Evolutionary conservation across 2,888 invertebrate species (phyloP), one percentile per base, ranked within the genome.

Genomic region (Poecilus cupreus): DNA sequence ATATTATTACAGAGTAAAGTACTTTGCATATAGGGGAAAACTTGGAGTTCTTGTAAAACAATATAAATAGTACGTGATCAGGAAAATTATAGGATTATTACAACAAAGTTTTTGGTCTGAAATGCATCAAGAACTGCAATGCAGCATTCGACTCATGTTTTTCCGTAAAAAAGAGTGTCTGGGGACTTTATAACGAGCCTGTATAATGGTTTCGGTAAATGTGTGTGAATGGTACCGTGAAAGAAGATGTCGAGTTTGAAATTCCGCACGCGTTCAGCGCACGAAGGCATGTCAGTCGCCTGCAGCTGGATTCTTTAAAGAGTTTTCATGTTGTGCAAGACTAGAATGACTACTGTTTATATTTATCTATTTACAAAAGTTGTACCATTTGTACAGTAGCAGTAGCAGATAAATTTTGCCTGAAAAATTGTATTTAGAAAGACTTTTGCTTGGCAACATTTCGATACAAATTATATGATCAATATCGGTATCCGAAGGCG

Each of bases 111-210:
- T 11, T 20, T 20, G 43, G 11, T 70, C 10, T 70, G 39, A 72
- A 72, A 72, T 72, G 72, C 72, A 72, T 49, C 49, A 72, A 8
- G n/a, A 22, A 22, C 24, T 72, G 49, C 72, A 72, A n/a, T 72
- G 49, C 72, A 72, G 72, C 49, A 72, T 72, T 72, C 75, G 22
- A 24, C 26, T 75, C 75, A 26, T 51, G 75, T 51, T 75, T 51
- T 18, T n/a, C n/a, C 4, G 5, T 13, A 32, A 4, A 54, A 74
- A 49, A 26, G 49, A 49, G 49, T 49, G 49, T 3, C 54, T 22
- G 16, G 49, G 75, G 75, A 75, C 32, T 75, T 75, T 75, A 75
- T 75, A 75, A 75, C 75, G 75, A 75, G 75, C 51, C 75, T 75
- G 51, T 75, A 75, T 75, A 75, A 75, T 51, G 75, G 51, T 75